Conservation (phyloP, 2,888 invertebrate species). For the Gymnoscelis rufifasciata region DNA sequence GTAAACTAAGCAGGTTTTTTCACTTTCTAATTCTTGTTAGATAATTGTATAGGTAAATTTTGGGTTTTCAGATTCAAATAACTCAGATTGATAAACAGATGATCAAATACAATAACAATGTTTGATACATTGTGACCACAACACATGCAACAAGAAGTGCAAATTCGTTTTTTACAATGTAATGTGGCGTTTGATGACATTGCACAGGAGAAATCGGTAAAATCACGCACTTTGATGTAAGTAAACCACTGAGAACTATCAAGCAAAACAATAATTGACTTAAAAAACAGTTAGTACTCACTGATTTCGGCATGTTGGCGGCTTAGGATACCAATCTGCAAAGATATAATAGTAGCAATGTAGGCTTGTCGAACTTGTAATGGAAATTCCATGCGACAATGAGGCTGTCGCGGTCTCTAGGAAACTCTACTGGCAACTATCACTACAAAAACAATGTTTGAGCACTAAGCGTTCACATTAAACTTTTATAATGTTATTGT, state of each 20-base stretch:
- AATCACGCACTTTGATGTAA: constrained; percentile 32
- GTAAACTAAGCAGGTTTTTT: constrained; percentile 38
- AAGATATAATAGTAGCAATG: constrained; percentile 39
- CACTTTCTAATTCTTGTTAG: constrained; percentile 27
- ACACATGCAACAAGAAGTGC: background rate
- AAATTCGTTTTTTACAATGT: constrained; percentile 17
- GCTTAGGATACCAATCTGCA: constrained; percentile 74
- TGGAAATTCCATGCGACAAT: constrained; percentile 42
- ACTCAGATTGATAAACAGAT: background rate
- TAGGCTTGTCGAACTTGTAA: constrained; percentile 41
- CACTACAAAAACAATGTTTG: constrained; percentile 36
- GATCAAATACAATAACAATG: background rate
- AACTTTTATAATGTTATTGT: constrained; percentile 27
- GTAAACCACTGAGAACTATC: constrained; percentile 7
- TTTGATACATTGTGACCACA: no score
- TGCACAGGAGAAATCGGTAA: constrained; percentile 66
- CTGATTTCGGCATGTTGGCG: constrained; percentile 83
- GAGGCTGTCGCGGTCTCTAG: constrained; percentile 49
- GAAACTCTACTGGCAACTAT: constrained; percentile 45
- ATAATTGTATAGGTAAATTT: background rate
- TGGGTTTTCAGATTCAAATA: background rate
- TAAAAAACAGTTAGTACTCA: constrained; percentile 53
- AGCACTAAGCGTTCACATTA: constrained; percentile 27
- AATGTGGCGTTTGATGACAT: constrained; percentile 43
- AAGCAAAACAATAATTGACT: constrained; percentile 1